Base-by-base conservation (phyloP, 2,888 invertebrate genomes). In the Patella caerulea region DNA sequence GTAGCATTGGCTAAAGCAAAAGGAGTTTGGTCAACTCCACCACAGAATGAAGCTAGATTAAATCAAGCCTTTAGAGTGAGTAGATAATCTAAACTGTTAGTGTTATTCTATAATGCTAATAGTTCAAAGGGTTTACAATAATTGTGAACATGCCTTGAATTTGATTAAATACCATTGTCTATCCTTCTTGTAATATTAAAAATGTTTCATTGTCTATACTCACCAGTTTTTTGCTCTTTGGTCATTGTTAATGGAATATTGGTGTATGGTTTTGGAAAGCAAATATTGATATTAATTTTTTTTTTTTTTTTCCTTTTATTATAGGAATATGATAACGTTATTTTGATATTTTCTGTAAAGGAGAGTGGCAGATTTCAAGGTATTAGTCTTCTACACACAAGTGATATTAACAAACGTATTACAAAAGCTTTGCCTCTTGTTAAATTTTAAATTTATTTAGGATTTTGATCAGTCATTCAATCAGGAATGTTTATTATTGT, bases 1-100 rank as follows among this genome's bases (percentile, higher is more conserved):
- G 96, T 99, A 75, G 95, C 96, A 56, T 92, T 99, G 79, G 97
- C 98, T 1, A 99, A 99, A 92, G 96, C 95, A 19, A 89, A 92
- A 93, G 97, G 96, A 81, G 98, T 98, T 5, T 99, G 98, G 99
- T 98, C 98, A 3, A 99, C 99, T 3, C 94, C 98, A 78, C 98
- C 98, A 3, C 97, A 97, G 91, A 99, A 99, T 92, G 98, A 99
- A 93, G 95, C 96, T 1, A 97, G 98, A 92, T 93, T 99, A 75
- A 98, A 98, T 93, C 96, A 97, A 93, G 98, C 98, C 0, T 98
- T 95, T 88, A 95, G 95, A 87, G 92, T 92, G 86, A 81, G 84
- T 81, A 59, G 45, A 17, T 7, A 24, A 17, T 71, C 29, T 34
- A 0, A 19, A 11, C n/a, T 65, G 7, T 9, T 65, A n/a, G 11